Evolutionary conservation across 2,888 invertebrate genomes (phyloP).

Genomic region (Melangyna quadrimaculata): DNA sequence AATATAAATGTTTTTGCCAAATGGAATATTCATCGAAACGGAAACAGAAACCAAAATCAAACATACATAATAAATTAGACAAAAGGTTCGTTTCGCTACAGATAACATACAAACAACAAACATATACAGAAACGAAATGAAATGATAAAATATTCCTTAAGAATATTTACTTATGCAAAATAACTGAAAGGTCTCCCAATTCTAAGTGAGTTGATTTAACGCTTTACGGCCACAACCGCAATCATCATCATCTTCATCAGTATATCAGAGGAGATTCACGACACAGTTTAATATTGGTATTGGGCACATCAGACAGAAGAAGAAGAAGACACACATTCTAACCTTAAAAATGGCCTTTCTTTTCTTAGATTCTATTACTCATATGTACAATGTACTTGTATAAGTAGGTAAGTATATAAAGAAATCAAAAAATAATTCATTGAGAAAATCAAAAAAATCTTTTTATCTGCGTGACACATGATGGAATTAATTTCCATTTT

Average conservation of each 20-base stretch:
- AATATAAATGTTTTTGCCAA: neutral
- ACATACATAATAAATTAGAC: constrained; percentile 9
- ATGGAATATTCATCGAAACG: constrained; percentile 13
- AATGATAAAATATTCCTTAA: constrained; percentile 6
- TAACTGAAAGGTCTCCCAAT: neutral
- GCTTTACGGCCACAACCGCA: constrained; percentile 7
- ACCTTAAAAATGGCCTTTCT: no score
- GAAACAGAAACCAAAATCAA: constrained; percentile 26
- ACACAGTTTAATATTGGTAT: neutral
- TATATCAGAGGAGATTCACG: neutral
- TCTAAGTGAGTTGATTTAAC: constrained; percentile 28
- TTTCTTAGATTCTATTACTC: no score
- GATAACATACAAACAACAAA: neutral
- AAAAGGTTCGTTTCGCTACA: neutral
- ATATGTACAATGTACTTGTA: no score
- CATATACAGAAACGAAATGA: neutral
- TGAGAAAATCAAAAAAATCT: neutral
- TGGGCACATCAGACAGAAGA: neutral
- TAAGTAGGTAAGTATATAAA: no score
- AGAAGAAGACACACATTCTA: neutral
- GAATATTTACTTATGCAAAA: constrained; percentile 31
- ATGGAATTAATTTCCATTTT: constrained; percentile 37
- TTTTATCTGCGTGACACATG: constrained; percentile 26
- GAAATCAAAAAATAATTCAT: constrained; percentile 18
- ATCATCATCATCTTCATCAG: neutral